Base-by-base conservation (phyloP, 2,797 vertebrate species). In the Astyanax mexicanus region DNA sequence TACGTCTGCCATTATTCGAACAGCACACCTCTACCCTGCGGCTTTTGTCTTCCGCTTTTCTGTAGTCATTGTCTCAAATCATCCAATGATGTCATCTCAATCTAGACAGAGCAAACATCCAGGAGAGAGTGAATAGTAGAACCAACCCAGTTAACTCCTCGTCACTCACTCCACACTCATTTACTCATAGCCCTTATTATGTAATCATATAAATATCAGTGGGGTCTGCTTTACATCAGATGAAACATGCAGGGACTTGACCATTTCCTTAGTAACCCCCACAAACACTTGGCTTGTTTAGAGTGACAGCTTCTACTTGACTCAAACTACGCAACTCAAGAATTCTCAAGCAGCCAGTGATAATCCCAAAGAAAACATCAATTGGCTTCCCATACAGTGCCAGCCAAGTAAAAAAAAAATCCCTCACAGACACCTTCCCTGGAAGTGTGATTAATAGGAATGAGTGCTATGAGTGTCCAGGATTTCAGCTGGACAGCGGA, bases 401-500 rank as follows among this genome's bases (percentile, higher is more conserved):
- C 38, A 62, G 61, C 37, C 45, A 42, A 62, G 47, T 12, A 1
- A 42, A 23, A 49, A 19, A 74, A 17, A n/a, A 74, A 23, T 32
- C 17, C 0, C 51, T 15, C 51, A 58, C 11, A 35, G 27, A 65
- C 51, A n/a, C 11, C 54, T 70, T 74, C 68, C 44, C 61, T 71
- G 60, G n/a, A 47, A 71, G 66, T 42, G 49, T 72, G 68, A 68
- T 69, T 72, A 68, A 64, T 72, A 75, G 69, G 21, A 62, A 71
- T n/a, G 40, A 55, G 51, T 25, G 49, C 58, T 15, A n/a, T n/a
- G 29, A 62, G 72, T 79, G 65, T 71, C 76, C 76, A 6, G 64
- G 40, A 69, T 85, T 82, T 84, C 76, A 77, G 78, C 80, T 82
- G 78, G 78, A 83, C 51, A 49, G n/a, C 19, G 10, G 42, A 77